Percentiles rank a stretch among this genome's conserved stretches.
Conservation (phyloP, 2,888 invertebrate species). For the Cotesia congregata region DNA sequence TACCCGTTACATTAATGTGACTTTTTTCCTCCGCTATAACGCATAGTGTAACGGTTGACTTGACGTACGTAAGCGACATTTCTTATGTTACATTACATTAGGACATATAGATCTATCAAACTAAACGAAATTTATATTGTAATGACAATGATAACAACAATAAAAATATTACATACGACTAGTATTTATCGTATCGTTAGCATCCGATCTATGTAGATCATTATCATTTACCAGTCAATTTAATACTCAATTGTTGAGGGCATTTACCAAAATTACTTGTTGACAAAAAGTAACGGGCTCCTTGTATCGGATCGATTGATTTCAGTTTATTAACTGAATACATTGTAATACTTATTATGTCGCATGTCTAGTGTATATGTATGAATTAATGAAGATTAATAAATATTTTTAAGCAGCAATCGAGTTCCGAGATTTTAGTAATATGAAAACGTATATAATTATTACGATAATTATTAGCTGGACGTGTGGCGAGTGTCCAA, state of each 20-base stretch:
- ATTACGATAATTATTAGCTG: neutral
- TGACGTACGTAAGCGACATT: constrained; percentile 42
- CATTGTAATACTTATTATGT: neutral
- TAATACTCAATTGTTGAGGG: neutral
- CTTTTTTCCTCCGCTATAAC: constrained; percentile 60
- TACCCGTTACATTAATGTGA: constrained; percentile 68
- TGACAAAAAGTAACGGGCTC: neutral
- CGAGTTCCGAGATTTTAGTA: neutral
- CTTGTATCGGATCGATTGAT: neutral
- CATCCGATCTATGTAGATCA: neutral
- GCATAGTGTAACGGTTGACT: constrained; percentile 65
- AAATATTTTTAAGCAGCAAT: neutral
- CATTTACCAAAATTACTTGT: neutral
- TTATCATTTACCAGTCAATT: constrained; percentile 6
- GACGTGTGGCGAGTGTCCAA: constrained; percentile 56
- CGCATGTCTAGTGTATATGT: no score
- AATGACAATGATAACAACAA: neutral
- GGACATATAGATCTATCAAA: neutral
- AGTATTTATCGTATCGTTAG: neutral
- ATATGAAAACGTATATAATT: neutral
- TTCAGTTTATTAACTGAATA: neutral
- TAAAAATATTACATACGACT: neutral
- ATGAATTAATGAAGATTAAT: neutral
- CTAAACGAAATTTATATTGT: neutral
- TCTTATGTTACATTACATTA: neutral